Base-by-base conservation (phyloP, 2,113 vertebrate genomes). In the Cephalopholis sonnerati region DNA sequence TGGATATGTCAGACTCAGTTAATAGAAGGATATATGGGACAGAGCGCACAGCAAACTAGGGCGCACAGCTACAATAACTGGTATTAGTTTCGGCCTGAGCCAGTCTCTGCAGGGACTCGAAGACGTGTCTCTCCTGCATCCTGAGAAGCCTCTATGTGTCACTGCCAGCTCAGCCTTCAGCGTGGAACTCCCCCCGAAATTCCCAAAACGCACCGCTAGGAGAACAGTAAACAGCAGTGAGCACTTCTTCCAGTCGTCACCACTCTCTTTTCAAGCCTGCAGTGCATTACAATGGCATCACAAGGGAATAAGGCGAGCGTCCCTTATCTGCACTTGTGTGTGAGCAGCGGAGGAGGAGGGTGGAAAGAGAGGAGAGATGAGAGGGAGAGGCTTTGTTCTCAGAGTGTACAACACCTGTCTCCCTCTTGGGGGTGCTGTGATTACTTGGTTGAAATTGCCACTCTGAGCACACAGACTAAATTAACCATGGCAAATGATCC, bases 391-490 rank as follows among this genome's bases (percentile, higher is more conserved):
- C 82, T 87, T 87, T 89, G 75, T 83, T 82, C 69, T 68, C 16
- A 20, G 55, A 69, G 59, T 91, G 90, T 46, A 62, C 50, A 27
- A 27, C 76, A 29, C 74, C 64, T 10, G 20, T 89, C 81, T 50
- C 66, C 94, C 96, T 94, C 93, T 93, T 90, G 95, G 93, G 93
- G 94, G 95, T 84, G 94, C 95, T 96, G 89, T 93, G 89, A 93
- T 89, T 92, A 89, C 93, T 94, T 79, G 68, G 72, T 67, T 90
- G 82, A 79, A 93, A 90, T 81, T 80, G 77, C 87, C 74, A 82
- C 79, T 84, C 79, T 81, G 81, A 84, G 86, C 65, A 77, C 77
- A 73, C 58, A 10, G 83, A 88, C 82, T 92, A 94, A 95, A 93
- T 94, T 92, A 93, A 93, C 86, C 90, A 86, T 87, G 86, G 88